A percentile compares a stretch with the other conserved stretches of the same genome.
Conservation (phyloP, 2,888 invertebrate genomes). For the Drosophila falleni region DNA sequence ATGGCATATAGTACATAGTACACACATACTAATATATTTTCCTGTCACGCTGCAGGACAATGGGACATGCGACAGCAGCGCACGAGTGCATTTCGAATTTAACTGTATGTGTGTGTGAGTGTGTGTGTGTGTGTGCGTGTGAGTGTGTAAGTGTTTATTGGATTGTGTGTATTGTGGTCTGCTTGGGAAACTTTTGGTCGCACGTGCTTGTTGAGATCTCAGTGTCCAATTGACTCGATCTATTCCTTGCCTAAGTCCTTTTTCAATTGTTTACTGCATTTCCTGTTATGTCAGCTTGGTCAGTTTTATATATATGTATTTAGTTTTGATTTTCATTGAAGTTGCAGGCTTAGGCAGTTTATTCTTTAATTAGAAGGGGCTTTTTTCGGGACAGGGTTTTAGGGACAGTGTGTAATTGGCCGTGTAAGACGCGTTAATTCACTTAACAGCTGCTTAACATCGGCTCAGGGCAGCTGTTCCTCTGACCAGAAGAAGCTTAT, state of each 20-base stretch:
- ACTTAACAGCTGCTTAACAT: conserved; percentile 71
- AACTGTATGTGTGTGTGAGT: conserved; percentile 25
- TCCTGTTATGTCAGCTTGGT: conserved; percentile 18
- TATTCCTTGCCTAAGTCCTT: conserved; percentile 29
- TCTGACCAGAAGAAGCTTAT: conserved; percentile 40
- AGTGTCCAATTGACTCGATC: conserved; percentile 40
- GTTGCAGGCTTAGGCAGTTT: neutral
- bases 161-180: conserved; percentile 22
- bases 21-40: conserved; percentile 17
- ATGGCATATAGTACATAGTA: conserved; percentile 11
- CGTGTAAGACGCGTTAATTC: conserved; percentile 65
- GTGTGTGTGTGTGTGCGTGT: conserved; percentile 6
- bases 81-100: conserved; percentile 58
- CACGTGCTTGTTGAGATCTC: conserved; percentile 56
- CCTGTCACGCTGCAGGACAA: conserved; percentile 52
- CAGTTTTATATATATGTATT: neutral
- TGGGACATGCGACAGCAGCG: conserved; percentile 60
- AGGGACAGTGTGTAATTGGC: conserved; percentile 55
- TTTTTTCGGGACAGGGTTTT: neutral
- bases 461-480: conserved; percentile 34
- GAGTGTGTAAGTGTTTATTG: conserved; percentile 36
- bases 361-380: conserved; percentile 57
- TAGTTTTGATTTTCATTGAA: conserved; percentile 4
- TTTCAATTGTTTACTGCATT: conserved; percentile 32
- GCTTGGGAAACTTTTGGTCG: conserved; percentile 48